Evolutionary conservation across 2,113 vertebrate species (phyloP).

Genomic region (Mystacornis crossleyi): DNA sequence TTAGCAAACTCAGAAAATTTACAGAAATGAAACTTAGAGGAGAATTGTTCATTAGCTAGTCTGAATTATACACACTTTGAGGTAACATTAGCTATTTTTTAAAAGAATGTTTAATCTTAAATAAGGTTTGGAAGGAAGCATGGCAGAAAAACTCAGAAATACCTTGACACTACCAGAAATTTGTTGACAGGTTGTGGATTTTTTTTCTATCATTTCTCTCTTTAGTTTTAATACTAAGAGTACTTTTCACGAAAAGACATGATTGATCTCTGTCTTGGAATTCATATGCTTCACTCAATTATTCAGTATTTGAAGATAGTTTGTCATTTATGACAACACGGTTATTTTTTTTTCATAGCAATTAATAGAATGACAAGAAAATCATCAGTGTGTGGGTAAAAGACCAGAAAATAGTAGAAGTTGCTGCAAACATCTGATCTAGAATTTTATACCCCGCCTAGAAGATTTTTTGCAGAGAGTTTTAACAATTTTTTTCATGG

Average conservation of each 20-base stretch:
- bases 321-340: background rate
- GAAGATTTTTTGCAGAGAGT: background rate
- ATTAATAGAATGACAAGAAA: conserved; percentile 46
- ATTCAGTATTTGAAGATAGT: background rate
- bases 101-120: background rate
- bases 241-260: background rate
- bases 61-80: background rate
- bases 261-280: background rate
- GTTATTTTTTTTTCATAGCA: conserved; percentile 10
- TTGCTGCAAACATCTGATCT: background rate
- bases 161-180: background rate
- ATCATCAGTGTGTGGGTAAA: conserved; percentile 18
- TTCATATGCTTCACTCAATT: background rate
- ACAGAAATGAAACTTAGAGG: background rate
- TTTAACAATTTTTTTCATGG: background rate
- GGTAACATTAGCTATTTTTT: background rate
- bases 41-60: background rate
- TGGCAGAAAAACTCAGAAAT: background rate
- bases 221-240: background rate
- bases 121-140: background rate
- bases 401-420: background rate
- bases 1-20: background rate
- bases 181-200: background rate
- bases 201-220: background rate
- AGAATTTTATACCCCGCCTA: background rate